These are phyloP conservation scores for Crotalus helleri DNA, from an alignment of 2,113 vertebrate genomes.

Conservation along the genomic window DNA sequence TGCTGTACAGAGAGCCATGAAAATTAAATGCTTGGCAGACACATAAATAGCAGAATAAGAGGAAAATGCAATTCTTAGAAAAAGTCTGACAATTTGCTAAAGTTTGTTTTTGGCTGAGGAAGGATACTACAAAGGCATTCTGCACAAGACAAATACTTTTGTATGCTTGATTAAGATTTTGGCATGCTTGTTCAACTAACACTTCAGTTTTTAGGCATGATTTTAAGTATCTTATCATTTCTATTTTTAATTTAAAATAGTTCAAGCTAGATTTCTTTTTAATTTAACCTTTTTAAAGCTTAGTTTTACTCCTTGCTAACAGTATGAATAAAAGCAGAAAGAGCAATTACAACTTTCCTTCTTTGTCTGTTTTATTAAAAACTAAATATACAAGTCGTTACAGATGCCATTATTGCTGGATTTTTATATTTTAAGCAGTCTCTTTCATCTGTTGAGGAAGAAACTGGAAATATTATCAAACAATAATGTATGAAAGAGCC, in stretches of 20 bases:
- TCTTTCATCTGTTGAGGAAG: slow-evolving; percentile 23
- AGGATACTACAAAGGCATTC: slow-evolving; percentile 24
- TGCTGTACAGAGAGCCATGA: rapidly evolving
- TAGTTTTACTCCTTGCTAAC: slow-evolving; percentile 45
- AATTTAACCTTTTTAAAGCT: slow-evolving; percentile 28
- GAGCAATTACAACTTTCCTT: slow-evolving; percentile 58
- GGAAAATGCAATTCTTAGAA: slow-evolving; percentile 2
- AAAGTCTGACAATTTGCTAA: not conserved
- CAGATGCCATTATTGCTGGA: slow-evolving; percentile 36
- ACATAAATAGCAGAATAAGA: not conserved
- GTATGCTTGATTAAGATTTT: slow-evolving; percentile 50
- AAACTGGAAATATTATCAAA: not conserved
- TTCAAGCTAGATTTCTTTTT: slow-evolving; percentile 43
- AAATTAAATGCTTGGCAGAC: slow-evolving; percentile 4
- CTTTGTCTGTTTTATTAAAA: slow-evolving; percentile 54
- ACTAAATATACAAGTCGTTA: slow-evolving; percentile 66
- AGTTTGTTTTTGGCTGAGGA: slow-evolving; percentile 18
- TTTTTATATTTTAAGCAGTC: slow-evolving; percentile 4
- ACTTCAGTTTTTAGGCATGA: not conserved
- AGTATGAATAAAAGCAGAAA: slow-evolving; percentile 67
- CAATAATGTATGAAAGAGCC: not conserved
- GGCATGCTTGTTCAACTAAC: slow-evolving; percentile 15
- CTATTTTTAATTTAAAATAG: slow-evolving; percentile 48
- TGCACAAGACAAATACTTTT: slow-evolving; percentile 34
- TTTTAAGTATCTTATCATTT: slow-evolving; percentile 24